Conservation (phyloP, 2,797 vertebrate genomes). For the Atherinosoma microstoma region DNA sequence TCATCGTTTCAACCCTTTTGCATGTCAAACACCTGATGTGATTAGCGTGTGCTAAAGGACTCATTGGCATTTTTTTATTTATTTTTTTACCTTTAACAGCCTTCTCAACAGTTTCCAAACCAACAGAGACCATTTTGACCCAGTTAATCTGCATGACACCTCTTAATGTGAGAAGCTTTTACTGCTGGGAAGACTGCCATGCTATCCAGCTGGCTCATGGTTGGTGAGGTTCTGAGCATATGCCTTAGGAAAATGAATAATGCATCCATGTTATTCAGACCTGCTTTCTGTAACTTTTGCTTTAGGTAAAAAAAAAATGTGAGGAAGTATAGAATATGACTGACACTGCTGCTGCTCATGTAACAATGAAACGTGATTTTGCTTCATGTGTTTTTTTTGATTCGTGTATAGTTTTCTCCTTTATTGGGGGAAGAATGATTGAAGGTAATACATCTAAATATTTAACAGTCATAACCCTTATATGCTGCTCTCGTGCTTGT, state of each 20-base stretch:
- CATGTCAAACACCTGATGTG: constrained; percentile 1
- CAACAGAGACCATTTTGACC: constrained; percentile 75
- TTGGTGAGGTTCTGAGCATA: constrained; percentile 70
- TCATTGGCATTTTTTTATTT: constrained; percentile 22
- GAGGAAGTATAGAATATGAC: constrained; percentile 34
- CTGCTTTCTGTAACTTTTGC: constrained; percentile 52
- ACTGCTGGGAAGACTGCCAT: constrained; percentile 70
- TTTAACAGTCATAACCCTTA: constrained; percentile 12
- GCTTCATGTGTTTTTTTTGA: constrained; percentile 38
- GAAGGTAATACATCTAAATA: constrained; percentile 16
- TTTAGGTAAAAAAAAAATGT: constrained; percentile 49
- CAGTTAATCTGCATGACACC: constrained; percentile 77
- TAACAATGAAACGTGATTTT: constrained; percentile 53
- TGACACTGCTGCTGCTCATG: constrained; percentile 34
- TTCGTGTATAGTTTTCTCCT: constrained; percentile 1
- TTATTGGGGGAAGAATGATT: constrained; percentile 6
- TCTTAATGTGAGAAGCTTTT: constrained; percentile 73
- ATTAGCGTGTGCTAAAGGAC: constrained; percentile 36
- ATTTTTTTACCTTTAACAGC: constrained; percentile 42
- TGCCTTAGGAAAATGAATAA: constrained; percentile 77
- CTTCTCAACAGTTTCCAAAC: constrained; percentile 49
- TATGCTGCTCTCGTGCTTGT: neutral
- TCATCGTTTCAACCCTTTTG: constrained; percentile 21
- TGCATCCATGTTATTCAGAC: constrained; percentile 69
- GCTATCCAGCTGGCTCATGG: constrained; percentile 72